Evolutionary conservation across 2,113 vertebrate species (phyloP), one percentile per base, ranked within the genome.

Genomic region (Phrynosoma platyrhinos): DNA sequence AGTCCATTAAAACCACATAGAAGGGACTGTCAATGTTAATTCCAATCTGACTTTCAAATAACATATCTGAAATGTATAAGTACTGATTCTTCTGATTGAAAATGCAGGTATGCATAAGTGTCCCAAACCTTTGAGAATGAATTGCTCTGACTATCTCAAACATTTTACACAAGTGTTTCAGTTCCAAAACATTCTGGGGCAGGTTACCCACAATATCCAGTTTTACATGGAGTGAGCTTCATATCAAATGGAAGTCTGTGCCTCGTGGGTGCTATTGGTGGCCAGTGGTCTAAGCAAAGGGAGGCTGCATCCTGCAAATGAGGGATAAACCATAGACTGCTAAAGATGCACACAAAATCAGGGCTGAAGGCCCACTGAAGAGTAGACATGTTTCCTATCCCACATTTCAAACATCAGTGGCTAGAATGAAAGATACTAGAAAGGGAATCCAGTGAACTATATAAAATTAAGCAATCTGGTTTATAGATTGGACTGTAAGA

Each of bases 21-120:
- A 91, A 91, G 25, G 16, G 89, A 94, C 42, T 72, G 47, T 42
- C 79, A 87, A 93, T 89, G 64, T 84, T 53, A 76, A 30, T 89
- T 88, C 85, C 92, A 86, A 90, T 58, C 81, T 90, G 55, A 83
- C 23, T 89, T 75, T 71, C 14, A 90, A n/a, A 13, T n/a, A 74
- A 84, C 78, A 32, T 6, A 14, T 64, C 9, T 77, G 55, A 42
- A 88, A 18, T 66, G 0, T 27, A 64, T 21, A 21, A 0, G 75
- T 20, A 82, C 18, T 0, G 1, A 30, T 40, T 82, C 13, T 3
- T 2, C 2, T 52, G n/a, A 13, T 42, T 52, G 42, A 5, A 88
- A 74, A 86, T 89, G 76, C 21, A 32, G 55, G 14, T 14, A 78
- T 21, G 27, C 9, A 78, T 55, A 18, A 78, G 47, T 53, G 27